Conservation (phyloP, 2,888 invertebrate genomes). For the Euplexia lucipara region DNA sequence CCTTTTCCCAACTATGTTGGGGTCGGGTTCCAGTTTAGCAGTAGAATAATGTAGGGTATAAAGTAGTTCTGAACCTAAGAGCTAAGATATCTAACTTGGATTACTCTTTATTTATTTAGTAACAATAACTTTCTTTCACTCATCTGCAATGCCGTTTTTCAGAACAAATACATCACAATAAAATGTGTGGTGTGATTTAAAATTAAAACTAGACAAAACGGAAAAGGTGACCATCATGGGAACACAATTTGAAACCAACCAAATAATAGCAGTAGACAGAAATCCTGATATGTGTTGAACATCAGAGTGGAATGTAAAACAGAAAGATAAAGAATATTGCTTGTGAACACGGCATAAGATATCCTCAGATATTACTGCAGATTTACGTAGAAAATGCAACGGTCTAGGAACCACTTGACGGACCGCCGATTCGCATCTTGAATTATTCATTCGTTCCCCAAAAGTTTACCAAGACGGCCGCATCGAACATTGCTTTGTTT, state of each 20-base stretch:
- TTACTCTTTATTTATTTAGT: no score
- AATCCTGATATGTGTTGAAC: constrained; percentile 63
- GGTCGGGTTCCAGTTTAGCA: no score
- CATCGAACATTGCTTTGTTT: constrained; percentile 86
- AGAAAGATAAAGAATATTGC: constrained; percentile 78
- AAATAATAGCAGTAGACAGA: constrained; percentile 64
- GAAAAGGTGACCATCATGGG: constrained; percentile 38
- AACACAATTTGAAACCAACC: constrained; percentile 46
- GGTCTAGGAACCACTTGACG: constrained; percentile 82
- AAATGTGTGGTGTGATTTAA: constrained; percentile 16
- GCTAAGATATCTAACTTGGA: no score
- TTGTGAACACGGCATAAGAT: constrained; percentile 81
- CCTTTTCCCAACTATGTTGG: no score
- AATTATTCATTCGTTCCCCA: constrained; percentile 87
- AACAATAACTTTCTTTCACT: not conserved
- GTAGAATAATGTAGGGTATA: no score
- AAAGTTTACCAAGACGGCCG: constrained; percentile 80
- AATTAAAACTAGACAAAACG: constrained; percentile 25
- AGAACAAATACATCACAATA: constrained; percentile 1
- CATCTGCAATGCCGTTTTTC: not conserved
- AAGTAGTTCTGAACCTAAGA: no score
- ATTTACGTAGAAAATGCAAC: constrained; percentile 87
- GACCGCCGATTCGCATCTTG: constrained; percentile 87
- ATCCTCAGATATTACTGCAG: constrained; percentile 79
- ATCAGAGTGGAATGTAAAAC: constrained; percentile 74